phyloP scores from a whole-genome alignment of 1,140 invertebrate genomes.

The Trichogramma pretiosum region DNA sequence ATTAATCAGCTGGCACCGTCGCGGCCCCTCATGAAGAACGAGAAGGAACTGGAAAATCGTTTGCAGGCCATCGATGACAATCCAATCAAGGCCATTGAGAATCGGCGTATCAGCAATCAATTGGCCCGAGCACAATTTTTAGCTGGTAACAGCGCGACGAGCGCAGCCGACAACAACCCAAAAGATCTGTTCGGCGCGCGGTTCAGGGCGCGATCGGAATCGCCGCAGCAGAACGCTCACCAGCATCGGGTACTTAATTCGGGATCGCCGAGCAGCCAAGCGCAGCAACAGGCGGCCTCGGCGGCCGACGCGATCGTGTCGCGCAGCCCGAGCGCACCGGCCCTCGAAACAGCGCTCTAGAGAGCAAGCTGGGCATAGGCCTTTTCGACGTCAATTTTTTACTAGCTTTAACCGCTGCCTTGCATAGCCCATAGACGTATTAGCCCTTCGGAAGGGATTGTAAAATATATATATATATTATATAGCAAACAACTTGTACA shows the following conservation, averaged over 20 bases:
- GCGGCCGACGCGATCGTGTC: slow-evolving; percentile 17
- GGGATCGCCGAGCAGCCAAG: too few relatives aligned
- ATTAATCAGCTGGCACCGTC: background rate
- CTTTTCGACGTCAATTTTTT: too few relatives aligned
- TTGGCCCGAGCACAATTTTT: slow-evolving; percentile 39
- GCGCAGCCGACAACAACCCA: slow-evolving; percentile 7
- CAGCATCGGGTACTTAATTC: too few relatives aligned
- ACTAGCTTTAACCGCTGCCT: too few relatives aligned
- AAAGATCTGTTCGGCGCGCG: slow-evolving; percentile 26
- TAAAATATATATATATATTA: too few relatives aligned
- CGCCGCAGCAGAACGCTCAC: slow-evolving; percentile 29
- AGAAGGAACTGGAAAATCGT: slow-evolving; percentile 16
- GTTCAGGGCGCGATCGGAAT: slow-evolving; percentile 38
- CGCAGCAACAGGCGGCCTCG: slow-evolving; percentile 2
- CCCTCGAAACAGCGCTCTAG: slow-evolving; percentile 42
- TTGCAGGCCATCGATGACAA: slow-evolving; percentile 5
- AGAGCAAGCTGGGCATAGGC: too few relatives aligned
- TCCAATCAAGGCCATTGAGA: slow-evolving; percentile 29
- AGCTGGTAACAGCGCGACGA: slow-evolving; percentile 22
- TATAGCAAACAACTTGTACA: too few relatives aligned
- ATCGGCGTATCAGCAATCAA: slow-evolving; percentile 35
- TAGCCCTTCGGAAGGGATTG: too few relatives aligned
- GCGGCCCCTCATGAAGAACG: slow-evolving; percentile 1
- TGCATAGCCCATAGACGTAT: too few relatives aligned
- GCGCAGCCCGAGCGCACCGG: slow-evolving; percentile 38